Evolutionary conservation across 2,888 invertebrate species (phyloP), one percentile per base, ranked within the genome.

Genomic region (Philaethria dido): DNA sequence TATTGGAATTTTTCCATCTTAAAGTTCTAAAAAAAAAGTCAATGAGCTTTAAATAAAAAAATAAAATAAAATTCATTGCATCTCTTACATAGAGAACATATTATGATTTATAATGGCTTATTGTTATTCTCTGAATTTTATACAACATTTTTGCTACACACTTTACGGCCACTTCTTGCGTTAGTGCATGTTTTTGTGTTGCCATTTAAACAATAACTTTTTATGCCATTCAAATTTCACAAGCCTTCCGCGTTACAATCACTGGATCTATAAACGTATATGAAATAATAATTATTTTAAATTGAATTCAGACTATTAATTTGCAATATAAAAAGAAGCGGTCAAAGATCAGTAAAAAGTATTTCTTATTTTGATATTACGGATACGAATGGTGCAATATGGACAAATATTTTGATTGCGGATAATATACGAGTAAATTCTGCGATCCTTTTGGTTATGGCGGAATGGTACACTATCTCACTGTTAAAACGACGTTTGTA

Each of bases 261-360:
- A 25, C 6, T 57, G 5, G 4, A 42, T 18, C 60, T 33, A 45
- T 47, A 33, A 47, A 60, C 9, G 3, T 45, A 18, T 60, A 33
- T 16, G 59, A 60, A 57, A 57, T 42, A 20, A 45, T 9, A 16
- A 60, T 60, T 47, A 60, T 33, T 47, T 45, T 60, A 33, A 45
- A 29, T 60, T 44, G 16, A 44, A 60, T 33, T 13, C 16, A 29
- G 18, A 47, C 16, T 60, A 18, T 47, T 20, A 42, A 22, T 0
- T n/a, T 39, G 20, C 20, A 6, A 42, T 42, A 18, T 55, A n/a
- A 57, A n/a, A 42, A n/a, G 3, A 20, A 22, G n/a, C 8, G 11
- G 22, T 57, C 42, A 52, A 52, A 29, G 16, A 29, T 33, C 16
- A 33, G 52, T 14, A 25, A 22, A 39, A 57, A 9, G 39, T 22